phyloP scores from a whole-genome alignment of 2,113 vertebrate genomes.

The Connochaetes taurinus region DNA sequence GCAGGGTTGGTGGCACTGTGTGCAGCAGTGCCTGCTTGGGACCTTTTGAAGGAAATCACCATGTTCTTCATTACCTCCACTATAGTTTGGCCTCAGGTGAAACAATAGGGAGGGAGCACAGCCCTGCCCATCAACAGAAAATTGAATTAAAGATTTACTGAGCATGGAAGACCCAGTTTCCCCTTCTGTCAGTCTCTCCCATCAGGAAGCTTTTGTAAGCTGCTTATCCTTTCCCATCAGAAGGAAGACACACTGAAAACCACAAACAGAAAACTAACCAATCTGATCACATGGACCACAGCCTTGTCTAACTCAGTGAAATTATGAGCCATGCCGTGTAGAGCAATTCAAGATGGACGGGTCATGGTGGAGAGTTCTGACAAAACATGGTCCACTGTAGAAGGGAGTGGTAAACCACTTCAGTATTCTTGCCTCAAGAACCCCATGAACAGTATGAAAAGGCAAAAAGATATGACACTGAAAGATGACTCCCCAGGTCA shows the following conservation, averaged over 20 bases:
- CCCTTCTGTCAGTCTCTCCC: background rate
- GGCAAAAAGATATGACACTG: background rate
- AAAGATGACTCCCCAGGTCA: background rate
- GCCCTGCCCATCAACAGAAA: background rate
- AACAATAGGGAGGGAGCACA: background rate
- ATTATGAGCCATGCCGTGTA: background rate
- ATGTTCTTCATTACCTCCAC: background rate
- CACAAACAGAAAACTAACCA: background rate
- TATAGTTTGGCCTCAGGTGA: background rate
- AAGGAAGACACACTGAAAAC: background rate
- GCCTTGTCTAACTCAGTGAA: background rate
- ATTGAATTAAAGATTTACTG: background rate
- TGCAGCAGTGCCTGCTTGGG: background rate
- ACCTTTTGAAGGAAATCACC: background rate
- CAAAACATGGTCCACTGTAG: background rate
- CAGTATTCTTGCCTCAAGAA: background rate
- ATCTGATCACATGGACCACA: background rate
- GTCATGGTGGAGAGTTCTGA: background rate
- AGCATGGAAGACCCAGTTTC: background rate
- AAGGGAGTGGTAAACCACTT: background rate
- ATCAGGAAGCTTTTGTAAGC: background rate
- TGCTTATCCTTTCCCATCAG: background rate
- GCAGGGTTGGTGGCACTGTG: background rate
- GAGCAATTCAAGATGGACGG: rapidly evolving
- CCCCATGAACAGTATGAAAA: background rate